These are phyloP conservation scores for Nanger granti DNA, from an alignment of 2,113 vertebrate genomes.

Conservation along the genomic window DNA sequence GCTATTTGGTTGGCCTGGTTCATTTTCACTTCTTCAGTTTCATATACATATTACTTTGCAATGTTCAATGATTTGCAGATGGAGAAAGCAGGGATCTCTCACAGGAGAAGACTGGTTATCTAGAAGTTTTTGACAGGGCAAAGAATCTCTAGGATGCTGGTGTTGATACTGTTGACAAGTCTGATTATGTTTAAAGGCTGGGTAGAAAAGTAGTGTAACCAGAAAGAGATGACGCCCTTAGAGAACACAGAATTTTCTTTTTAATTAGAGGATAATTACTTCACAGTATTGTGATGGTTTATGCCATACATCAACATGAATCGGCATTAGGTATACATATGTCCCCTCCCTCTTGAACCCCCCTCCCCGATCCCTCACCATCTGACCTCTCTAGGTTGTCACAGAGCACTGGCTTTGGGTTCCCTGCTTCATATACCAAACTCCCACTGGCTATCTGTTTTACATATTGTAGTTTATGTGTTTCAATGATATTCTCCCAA, in stretches of 20 bases:
- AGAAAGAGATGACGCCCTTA: neutral
- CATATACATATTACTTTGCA: neutral
- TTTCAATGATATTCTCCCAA: neutral
- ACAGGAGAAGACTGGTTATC: neutral
- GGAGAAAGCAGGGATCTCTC: neutral
- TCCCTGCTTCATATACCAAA: neutral
- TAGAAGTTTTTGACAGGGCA: neutral
- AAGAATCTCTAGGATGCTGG: neutral
- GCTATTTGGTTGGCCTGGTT: neutral
- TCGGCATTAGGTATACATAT: neutral
- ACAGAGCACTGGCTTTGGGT: neutral
- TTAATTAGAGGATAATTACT: neutral
- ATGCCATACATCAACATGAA: neutral
- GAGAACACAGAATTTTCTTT: neutral
- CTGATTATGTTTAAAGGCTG: neutral
- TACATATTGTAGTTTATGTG: neutral
- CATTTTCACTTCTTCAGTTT: neutral
- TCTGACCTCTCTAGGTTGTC: neutral
- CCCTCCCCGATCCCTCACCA: rapidly evolving
- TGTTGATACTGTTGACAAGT: neutral
- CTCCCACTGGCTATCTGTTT: neutral
- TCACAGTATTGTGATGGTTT: neutral
- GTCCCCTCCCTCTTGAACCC: neutral
- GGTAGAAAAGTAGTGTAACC: neutral
- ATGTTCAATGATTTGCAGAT: neutral